Conservation (phyloP, 2,113 vertebrate species). For the Phoxinus phoxinus region DNA sequence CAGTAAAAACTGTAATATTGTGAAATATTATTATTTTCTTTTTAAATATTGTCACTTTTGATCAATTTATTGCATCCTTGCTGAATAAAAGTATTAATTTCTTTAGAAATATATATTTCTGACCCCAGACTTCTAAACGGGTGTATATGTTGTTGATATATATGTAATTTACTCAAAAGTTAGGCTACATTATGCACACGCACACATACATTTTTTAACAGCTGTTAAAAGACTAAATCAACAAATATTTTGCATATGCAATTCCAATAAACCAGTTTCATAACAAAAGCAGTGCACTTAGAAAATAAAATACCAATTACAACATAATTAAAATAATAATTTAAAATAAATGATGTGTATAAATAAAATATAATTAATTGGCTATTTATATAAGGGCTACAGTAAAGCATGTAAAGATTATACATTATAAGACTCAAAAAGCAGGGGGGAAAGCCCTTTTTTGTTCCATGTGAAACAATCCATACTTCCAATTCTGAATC, state of each 20-base stretch:
- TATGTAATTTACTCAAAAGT: not conserved
- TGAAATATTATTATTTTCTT: too few species aligned
- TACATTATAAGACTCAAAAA: not conserved
- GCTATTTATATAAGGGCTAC: not conserved
- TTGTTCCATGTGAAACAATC: constrained; percentile 27
- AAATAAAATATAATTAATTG: not conserved
- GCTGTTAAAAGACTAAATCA: not conserved
- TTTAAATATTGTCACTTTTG: not conserved
- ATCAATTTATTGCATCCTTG: not conserved
- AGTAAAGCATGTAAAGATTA: constrained; percentile 3
- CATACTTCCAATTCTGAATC: not conserved
- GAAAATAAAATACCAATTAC: not conserved
- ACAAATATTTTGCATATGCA: not conserved
- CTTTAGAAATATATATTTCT: not conserved
- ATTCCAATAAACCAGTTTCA: not conserved
- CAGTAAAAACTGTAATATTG: too few species aligned
- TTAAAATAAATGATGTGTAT: not conserved
- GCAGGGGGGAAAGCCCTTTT: constrained; percentile 29
- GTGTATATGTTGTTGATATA: not conserved
- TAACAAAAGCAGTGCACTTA: not conserved
- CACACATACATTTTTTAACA: not conserved
- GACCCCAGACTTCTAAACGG: not conserved
- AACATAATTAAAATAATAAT: not conserved
- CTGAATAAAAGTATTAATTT: not conserved
- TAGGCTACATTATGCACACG: not conserved